Evolutionary conservation across 1,140 invertebrate species (phyloP), one percentile per base, ranked within the genome.

Genomic region (Microplitis demolitor): DNA sequence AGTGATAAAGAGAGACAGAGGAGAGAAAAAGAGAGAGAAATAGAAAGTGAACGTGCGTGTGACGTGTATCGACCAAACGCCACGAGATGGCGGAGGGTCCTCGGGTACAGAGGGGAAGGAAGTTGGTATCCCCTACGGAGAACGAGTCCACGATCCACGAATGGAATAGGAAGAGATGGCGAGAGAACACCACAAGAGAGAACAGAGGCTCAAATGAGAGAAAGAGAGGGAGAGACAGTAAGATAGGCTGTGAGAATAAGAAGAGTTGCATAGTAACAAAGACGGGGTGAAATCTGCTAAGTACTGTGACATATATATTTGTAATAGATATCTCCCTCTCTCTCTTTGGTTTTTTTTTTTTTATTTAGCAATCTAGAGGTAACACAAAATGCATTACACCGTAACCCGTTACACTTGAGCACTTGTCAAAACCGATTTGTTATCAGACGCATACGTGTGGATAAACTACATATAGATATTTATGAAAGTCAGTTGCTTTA

Each of bases 31-130:
- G 31, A 33, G 24, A 50, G 35, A 58, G 56, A 24, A 39, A 51
- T 37, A 9, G n/a, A 67, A 14, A 50, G 58, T 62, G 16, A 61
- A 39, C 61, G 58, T 58, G 68, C 61, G 45, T 66, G 63, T 72
- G 63, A 66, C 34, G 63, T 64, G 53, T 72, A 72, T 72, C 71
- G 71, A 72, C 71, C 71, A 72, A 72, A 72, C 71, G 54, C 54
- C 33, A 71, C 39, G 54, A 67, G 51, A 66, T 45, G 53, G 61
- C 39, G 37, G 45, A 69, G 68, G 50, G 58, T 56, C 13, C 51
- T 39, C 13, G 58, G 63, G 66, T 24, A 1, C 34, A 58, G 56
- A 53, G 24, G 53, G 45, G 62, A 58, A 54, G 62, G 33, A 66
- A 16, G 14, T n/a, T 39, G 13, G 68, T 54, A 51, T 58, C 56